phyloP scores from a whole-genome alignment of 2,797 vertebrate genomes.

The Neosilurus hyrtlii region DNA sequence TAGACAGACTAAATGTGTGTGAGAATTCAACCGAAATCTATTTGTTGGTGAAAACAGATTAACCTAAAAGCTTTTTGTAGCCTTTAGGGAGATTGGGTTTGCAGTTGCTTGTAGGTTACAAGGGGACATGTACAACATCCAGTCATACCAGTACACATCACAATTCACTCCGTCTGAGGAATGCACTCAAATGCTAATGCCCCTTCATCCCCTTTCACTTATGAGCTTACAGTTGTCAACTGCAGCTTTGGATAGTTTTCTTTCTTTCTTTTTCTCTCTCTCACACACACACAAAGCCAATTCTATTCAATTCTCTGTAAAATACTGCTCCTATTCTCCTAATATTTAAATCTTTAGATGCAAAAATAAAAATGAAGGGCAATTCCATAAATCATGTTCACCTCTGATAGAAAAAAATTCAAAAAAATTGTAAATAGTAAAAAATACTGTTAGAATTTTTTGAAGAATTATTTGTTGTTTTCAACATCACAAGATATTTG shows the following conservation, averaged over 20 bases:
- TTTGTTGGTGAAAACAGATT: constrained; percentile 43
- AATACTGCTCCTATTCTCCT: too few relatives aligned
- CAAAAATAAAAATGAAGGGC: too few relatives aligned
- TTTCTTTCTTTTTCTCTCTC: neutral
- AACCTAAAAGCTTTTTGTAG: constrained; percentile 56
- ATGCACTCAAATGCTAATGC: constrained; percentile 70
- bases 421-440: too few relatives aligned
- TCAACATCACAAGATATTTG: too few relatives aligned
- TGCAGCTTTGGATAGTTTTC: constrained; percentile 27
- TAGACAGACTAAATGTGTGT: neutral
- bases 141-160: constrained; percentile 41
- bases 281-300: neutral
- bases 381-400: too few relatives aligned
- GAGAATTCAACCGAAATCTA: constrained; percentile 18
- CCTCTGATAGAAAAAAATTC: too few relatives aligned
- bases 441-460: too few relatives aligned
- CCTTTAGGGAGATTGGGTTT: constrained; percentile 42
- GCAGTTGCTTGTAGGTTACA: constrained; percentile 17
- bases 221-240: constrained; percentile 30
- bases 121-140: neutral
- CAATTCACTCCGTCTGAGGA: constrained; percentile 59
- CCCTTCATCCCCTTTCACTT: constrained; percentile 43
- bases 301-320: neutral
- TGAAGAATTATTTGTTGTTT: too few relatives aligned
- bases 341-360: too few relatives aligned